These are phyloP conservation scores for Macrotis lagotis DNA, from an alignment of 2,113 vertebrate genomes.

Conservation along the genomic window DNA sequence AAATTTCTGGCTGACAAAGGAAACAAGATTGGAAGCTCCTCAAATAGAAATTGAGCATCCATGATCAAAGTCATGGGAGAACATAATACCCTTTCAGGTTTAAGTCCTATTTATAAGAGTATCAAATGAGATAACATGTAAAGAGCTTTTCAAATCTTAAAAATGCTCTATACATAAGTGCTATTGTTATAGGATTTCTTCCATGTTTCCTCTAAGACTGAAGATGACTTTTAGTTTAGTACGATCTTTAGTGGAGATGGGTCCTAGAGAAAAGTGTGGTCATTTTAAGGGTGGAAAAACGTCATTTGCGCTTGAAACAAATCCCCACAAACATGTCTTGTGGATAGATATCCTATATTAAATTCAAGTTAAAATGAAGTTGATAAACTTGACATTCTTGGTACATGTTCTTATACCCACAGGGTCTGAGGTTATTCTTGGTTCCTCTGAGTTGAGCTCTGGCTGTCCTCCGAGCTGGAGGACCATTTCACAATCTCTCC, in stretches of 20 bases:
- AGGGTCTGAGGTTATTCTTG: neutral
- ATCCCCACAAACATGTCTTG: neutral
- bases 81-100: neutral
- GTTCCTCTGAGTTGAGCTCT: neutral
- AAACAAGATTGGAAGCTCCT: neutral
- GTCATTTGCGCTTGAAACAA: neutral
- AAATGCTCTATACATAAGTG: neutral
- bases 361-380: neutral
- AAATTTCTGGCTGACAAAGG: neutral
- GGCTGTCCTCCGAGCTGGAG: neutral
- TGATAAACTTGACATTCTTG: neutral
- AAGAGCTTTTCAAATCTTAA: neutral
- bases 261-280: neutral
- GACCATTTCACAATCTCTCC: neutral
- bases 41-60: neutral
- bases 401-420: neutral
- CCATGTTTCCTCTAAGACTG: neutral
- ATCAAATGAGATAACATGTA: neutral
- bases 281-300: neutral
- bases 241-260: neutral
- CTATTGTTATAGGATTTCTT: neutral
- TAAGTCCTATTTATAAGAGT: neutral
- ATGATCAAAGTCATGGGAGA: neutral
- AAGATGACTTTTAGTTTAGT: neutral
- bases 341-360: neutral